These are phyloP conservation scores for Poecilia picta DNA, from an alignment of 2,797 vertebrate genomes.

Conservation along the genomic window DNA sequence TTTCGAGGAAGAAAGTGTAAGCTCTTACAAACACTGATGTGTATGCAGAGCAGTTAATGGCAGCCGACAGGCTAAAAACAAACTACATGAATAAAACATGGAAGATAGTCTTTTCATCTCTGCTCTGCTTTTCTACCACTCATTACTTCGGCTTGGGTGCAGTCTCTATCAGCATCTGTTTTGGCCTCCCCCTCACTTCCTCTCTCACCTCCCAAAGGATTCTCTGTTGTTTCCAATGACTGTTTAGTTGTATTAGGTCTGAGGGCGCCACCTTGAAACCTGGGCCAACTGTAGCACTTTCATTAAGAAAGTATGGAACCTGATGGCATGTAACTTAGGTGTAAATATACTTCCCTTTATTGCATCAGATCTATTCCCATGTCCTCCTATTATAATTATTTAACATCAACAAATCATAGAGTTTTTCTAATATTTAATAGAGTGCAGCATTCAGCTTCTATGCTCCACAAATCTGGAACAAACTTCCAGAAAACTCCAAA, in stretches of 20 bases:
- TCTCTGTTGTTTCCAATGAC: slow-evolving; percentile 40
- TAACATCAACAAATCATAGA: not conserved
- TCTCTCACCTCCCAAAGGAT: slow-evolving; percentile 31
- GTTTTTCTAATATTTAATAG: not conserved
- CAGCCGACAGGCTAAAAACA: slow-evolving; percentile 71
- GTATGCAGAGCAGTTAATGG: slow-evolving; percentile 56
- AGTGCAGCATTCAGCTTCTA: too few relatives aligned
- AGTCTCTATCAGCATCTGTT: slow-evolving; percentile 42
- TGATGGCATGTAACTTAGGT: slow-evolving; percentile 5
- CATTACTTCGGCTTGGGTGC: slow-evolving; percentile 63
- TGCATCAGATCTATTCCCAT: not conserved
- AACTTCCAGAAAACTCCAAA: too few relatives aligned
- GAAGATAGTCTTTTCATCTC: slow-evolving; percentile 72
- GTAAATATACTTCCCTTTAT: not conserved
- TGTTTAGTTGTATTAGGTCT: slow-evolving; percentile 47
- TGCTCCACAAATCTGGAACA: too few relatives aligned
- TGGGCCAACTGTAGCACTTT: slow-evolving; percentile 30
- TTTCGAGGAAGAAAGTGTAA: slow-evolving; percentile 28
- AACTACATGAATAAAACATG: slow-evolving; percentile 78
- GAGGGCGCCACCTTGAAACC: slow-evolving; percentile 65
- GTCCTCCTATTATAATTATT: not conserved
- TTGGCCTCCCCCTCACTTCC: slow-evolving; percentile 27
- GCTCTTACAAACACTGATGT: slow-evolving; percentile 49
- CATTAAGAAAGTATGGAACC: slow-evolving; percentile 47
- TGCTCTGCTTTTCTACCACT: slow-evolving; percentile 69